Evolutionary conservation across 2,888 invertebrate genomes (phyloP).

Genomic region (Mamestra brassicae): DNA sequence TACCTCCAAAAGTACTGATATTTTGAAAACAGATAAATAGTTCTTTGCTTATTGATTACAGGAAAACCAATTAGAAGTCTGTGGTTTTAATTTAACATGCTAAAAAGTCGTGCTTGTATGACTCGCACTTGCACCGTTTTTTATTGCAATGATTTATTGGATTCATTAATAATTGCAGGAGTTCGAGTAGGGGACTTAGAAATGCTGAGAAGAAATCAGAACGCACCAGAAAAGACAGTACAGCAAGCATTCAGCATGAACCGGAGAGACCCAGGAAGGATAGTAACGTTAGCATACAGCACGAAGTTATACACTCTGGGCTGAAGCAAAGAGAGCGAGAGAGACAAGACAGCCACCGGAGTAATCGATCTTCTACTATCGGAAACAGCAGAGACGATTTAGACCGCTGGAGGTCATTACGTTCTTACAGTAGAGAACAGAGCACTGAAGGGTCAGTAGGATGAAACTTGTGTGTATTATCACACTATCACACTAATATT

Average conservation of each 20-base stretch:
- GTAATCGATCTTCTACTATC: slow-evolving; percentile 87
- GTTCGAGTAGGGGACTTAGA: slow-evolving; percentile 86
- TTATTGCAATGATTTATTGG: neutral
- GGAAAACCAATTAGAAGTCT: no score
- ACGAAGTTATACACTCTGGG: slow-evolving; percentile 77
- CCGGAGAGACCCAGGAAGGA: slow-evolving; percentile 81
- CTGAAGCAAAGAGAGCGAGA: slow-evolving; percentile 82
- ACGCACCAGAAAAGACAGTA: slow-evolving; percentile 83
- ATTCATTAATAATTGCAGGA: slow-evolving; percentile 72
- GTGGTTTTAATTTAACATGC: no score
- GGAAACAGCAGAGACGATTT: slow-evolving; percentile 88
- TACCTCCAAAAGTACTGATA: no score
- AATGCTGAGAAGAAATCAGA: slow-evolving; percentile 83
- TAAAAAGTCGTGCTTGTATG: no score
- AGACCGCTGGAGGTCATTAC: slow-evolving; percentile 86
- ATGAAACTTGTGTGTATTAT: neutral
- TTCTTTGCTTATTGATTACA: no score
- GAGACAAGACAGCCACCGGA: slow-evolving; percentile 84
- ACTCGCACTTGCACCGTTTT: neutral
- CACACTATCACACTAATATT: no score
- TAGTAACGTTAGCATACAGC: slow-evolving; percentile 84
- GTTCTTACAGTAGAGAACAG: slow-evolving; percentile 88
- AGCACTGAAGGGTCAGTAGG: slow-evolving; percentile 86
- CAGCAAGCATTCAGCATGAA: slow-evolving; percentile 82
- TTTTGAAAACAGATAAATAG: no score